Evolutionary conservation across 2,888 invertebrate genomes (phyloP).

Genomic region (Digitonthophagus gazella): DNA sequence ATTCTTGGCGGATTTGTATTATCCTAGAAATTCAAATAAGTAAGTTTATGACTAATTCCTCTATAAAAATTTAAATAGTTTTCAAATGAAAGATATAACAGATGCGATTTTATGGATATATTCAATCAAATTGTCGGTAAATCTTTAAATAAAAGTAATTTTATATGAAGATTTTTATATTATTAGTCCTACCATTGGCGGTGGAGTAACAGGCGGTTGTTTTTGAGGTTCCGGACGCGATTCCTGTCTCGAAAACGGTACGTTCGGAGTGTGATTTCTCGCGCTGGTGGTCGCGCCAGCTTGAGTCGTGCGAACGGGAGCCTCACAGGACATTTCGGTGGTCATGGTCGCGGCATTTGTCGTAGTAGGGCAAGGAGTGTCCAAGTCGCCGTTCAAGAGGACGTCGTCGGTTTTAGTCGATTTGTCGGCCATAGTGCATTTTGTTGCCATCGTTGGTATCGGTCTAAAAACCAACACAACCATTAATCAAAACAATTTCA

Average conservation of each 20-base stretch:
- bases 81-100: too few species aligned
- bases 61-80: too few species aligned
- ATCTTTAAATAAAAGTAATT: too few species aligned
- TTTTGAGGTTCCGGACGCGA: slow-evolving; percentile 31
- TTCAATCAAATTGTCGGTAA: too few species aligned
- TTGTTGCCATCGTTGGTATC: slow-evolving; percentile 36
- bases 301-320: slow-evolving; percentile 39
- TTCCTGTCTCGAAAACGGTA: slow-evolving; percentile 30
- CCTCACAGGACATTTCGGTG: slow-evolving; percentile 46
- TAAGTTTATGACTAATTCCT: neutral
- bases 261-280: slow-evolving; percentile 29
- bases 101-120: too few species aligned
- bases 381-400: slow-evolving; percentile 45
- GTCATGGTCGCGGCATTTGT: slow-evolving; percentile 59
- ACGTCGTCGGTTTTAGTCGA: slow-evolving; percentile 66
- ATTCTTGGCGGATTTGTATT: slow-evolving; percentile 49
- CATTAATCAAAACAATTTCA: neutral
- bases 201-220: slow-evolving; percentile 38
- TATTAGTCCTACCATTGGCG: slow-evolving; percentile 38
- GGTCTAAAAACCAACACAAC: neutral
- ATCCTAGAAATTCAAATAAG: slow-evolving; percentile 29
- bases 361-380: slow-evolving; percentile 49
- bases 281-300: slow-evolving; percentile 38
- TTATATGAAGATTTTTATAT: too few species aligned
- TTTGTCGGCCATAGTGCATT: slow-evolving; percentile 63